Evolutionary conservation across 2,888 invertebrate genomes (phyloP), one percentile per base, ranked within the genome.

Genomic region (Cryptocephalus primarius): DNA sequence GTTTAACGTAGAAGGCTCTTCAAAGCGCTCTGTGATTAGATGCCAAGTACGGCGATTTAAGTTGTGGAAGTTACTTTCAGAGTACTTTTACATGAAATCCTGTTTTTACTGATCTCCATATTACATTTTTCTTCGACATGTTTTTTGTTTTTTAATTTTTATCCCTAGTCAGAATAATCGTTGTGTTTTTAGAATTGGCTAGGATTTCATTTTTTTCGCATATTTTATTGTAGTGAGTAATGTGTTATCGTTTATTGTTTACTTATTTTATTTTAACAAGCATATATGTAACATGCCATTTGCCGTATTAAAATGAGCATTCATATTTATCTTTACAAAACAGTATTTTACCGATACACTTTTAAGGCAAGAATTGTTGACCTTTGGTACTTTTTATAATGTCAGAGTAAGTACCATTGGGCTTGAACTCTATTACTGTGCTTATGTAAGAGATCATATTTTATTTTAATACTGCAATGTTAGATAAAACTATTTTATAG

Each of bases 1-100:
- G 36, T 36, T 36, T 12, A 36, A 36, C 36, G 12, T 36, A 36
- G 36, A 36, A 36, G 36, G 70, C 70, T 68, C 70, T 67, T 70
- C 69, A 70, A 70, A 70, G 70, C 70, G 65, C 64, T 64, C 70
- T 70, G 70, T 70, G 70, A 70, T 70, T 66, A 36, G 12, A 36
- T n/a, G 11, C 36, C 12, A 36, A 36, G 36, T 62, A 43, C 22
- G 22, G 22, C 22, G 22, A 22, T 22, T 22, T 22, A 22, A 22
- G 22, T 22, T 22, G 22, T 22, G 22, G 22, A 22, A 22, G 22
- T 22, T 22, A 22, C 22, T 22, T 22, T 22, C 12, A 4, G 36
- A 11, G 54, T 54, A 53, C 58, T 54, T 57, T 59, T 60, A 58
- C 60, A 59, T 53, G 48, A 61, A 64, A 65, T 69, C 66, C 66